Evolutionary conservation across 2,797 vertebrate species (phyloP).

Genomic region (Coendou prehensilis): DNA sequence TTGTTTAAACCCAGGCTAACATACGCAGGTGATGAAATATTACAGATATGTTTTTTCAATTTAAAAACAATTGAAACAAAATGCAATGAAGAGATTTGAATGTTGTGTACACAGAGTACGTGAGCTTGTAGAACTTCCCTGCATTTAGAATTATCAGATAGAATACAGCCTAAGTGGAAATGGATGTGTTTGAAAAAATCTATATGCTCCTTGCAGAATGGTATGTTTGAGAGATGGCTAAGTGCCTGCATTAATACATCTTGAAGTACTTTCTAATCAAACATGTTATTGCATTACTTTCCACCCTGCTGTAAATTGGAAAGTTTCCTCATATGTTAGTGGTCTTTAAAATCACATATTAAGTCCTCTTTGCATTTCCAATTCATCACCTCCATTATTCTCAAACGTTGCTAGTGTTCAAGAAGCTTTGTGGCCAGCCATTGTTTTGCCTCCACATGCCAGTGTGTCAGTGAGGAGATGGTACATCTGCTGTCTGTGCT

Average conservation of each 20-base stretch:
- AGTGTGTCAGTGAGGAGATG: slow-evolving; percentile 44
- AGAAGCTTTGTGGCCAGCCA: slow-evolving; percentile 21
- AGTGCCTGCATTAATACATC: slow-evolving; percentile 80
- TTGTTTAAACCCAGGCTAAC: not conserved
- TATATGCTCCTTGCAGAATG: slow-evolving; percentile 69
- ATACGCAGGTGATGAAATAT: not conserved
- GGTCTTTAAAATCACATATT: slow-evolving; percentile 76
- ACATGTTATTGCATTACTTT: slow-evolving; percentile 72
- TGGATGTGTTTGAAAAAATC: slow-evolving; percentile 80
- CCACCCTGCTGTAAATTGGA: slow-evolving; percentile 47
- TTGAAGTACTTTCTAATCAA: slow-evolving; percentile 77
- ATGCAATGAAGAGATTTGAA: slow-evolving; percentile 50
- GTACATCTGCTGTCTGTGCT: slow-evolving; percentile 46
- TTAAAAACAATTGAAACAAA: slow-evolving; percentile 71
- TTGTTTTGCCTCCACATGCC: slow-evolving; percentile 39
- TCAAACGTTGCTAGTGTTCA: slow-evolving; percentile 52
- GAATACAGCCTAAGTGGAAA: slow-evolving; percentile 74
- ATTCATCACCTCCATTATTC: slow-evolving; percentile 74
- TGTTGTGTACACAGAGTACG: slow-evolving; percentile 57
- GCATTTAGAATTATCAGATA: slow-evolving; percentile 71
- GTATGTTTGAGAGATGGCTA: slow-evolving; percentile 75
- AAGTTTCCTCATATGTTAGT: slow-evolving; percentile 67
- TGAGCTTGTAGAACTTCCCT: slow-evolving; percentile 7
- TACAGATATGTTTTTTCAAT: slow-evolving; percentile 35
- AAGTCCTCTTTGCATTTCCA: slow-evolving; percentile 67